Evolutionary conservation across 1,140 invertebrate species (phyloP), one percentile per base, ranked within the genome.

Genomic region (Bombus waltoni): DNA sequence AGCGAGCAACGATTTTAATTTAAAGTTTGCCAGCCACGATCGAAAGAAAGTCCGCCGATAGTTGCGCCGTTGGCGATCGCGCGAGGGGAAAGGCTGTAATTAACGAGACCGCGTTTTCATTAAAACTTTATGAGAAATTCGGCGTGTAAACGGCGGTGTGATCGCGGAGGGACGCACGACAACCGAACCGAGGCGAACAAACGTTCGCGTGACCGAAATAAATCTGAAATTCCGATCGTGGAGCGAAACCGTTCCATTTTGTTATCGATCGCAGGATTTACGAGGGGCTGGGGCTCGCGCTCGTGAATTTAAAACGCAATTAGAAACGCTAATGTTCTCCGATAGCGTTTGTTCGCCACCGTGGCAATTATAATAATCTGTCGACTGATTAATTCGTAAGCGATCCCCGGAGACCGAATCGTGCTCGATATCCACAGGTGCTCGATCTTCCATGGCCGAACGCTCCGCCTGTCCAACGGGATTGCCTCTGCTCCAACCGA

Each of bases 361-460:
- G 1, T 38, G 13, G 25, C 32, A 62, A 77, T 77, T 68, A 38
- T 42, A 57, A 83, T 68, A 68, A 77, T 83, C 44, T 4, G 28
- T 18, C 38, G n/a, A 18, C 18, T 25, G 32, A 79, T 88, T 71
- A 59, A 81, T 81, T 22, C 2, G 44, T 47, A n/a, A 71, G 32
- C 59, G 53, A 71, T 32, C 40, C 11, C 32, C 28, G 3, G 8
- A 18, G 38, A 40, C 13, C 38, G 38, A 73, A 59, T 38, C 6
- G 42, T 25, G 9, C 9, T 47, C 15, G 10, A 42, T 87, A 38
- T 80, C 65, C 66, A 11, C 85, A 95, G 91, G 91, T 98, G 72
- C 97, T 97, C 92, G 97, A 98, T 92, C 95, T 97, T 82, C 97
- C 97, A 2, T 98, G 97, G 96, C 92, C 95, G 35, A 97, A 97